Evolutionary conservation across 2,113 vertebrate genomes (phyloP).

Genomic region (Anseranas semipalmata): DNA sequence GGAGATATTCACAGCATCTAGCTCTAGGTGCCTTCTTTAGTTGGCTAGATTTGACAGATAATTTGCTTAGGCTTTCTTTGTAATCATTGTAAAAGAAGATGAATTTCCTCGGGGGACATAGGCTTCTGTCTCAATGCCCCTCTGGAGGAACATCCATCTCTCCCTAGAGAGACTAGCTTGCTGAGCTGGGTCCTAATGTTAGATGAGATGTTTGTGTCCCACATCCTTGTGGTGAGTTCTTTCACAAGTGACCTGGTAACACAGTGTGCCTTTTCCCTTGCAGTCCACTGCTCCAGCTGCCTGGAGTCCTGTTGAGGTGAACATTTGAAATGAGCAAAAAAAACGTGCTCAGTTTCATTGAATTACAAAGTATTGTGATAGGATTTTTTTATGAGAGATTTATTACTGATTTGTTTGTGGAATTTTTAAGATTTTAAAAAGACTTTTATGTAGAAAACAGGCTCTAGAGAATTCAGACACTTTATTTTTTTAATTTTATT

Average conservation of each 20-base stretch:
- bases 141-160: neutral
- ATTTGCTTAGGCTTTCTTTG: neutral
- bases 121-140: neutral
- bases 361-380: neutral
- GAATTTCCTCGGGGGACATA: neutral
- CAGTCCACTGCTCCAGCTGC: neutral
- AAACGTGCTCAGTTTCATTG: neutral
- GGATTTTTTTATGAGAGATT: conserved; percentile 15
- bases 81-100: neutral
- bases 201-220: neutral
- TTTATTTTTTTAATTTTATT: neutral
- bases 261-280: conserved; percentile 42
- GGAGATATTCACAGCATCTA: neutral
- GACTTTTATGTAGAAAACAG: neutral
- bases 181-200: neutral
- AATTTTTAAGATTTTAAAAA: conserved; percentile 11
- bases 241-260: conserved; percentile 51
- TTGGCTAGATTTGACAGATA: neutral
- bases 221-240: neutral
- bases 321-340: neutral
- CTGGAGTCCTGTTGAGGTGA: neutral
- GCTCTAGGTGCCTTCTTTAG: neutral
- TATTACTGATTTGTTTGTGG: neutral
- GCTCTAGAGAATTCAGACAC: conserved; percentile 2
- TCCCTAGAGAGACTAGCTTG: neutral